Evolutionary conservation across 2,113 vertebrate genomes (phyloP).

Genomic region (Platysteira castanea): DNA sequence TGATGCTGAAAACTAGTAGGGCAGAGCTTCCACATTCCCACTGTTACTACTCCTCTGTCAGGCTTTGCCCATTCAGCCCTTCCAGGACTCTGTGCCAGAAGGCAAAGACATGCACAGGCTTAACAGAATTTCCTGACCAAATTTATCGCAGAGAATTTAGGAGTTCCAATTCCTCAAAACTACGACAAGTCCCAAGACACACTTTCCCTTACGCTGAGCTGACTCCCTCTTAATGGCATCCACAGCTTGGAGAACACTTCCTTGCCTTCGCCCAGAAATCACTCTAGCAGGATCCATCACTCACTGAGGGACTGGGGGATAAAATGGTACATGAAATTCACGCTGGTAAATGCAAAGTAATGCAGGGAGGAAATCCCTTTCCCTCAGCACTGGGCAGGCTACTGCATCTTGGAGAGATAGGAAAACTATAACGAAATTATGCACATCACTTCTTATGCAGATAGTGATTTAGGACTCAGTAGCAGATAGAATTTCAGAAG

Average conservation of each 20-base stretch:
- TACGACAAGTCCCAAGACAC: neutral
- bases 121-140: neutral
- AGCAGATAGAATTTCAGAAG: neutral
- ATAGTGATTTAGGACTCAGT: neutral
- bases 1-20: neutral
- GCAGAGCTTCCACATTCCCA: neutral
- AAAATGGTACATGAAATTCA: neutral
- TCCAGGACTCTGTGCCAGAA: neutral
- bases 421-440: neutral
- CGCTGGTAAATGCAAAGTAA: neutral
- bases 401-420: neutral
- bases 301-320: neutral
- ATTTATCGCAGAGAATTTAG: neutral
- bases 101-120: neutral
- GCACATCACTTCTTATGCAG: neutral
- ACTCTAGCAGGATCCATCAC: neutral
- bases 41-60: neutral
- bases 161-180: neutral
- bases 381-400: neutral
- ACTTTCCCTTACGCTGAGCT: neutral
- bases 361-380: neutral
- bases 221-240: neutral
- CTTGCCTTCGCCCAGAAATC: neutral
- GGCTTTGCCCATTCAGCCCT: neutral
- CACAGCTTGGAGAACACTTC: neutral